phyloP scores from a whole-genome alignment of 2,113 vertebrate species.

The Scomber scombrus region DNA sequence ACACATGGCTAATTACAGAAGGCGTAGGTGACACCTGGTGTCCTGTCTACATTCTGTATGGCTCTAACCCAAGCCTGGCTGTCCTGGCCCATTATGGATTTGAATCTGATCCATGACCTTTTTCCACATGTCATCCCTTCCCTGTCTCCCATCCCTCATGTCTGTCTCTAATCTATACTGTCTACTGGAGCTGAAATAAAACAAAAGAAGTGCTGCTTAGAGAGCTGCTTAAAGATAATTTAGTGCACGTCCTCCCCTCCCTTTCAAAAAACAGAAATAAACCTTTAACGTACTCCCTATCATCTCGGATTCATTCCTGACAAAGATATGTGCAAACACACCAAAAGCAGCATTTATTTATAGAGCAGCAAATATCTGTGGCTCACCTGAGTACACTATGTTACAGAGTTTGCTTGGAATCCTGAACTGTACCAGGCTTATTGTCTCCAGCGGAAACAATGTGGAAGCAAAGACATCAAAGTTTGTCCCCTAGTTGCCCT shows the following conservation, averaged over 20 bases:
- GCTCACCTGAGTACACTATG: slow-evolving; percentile 61
- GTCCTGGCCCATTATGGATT: slow-evolving; percentile 39
- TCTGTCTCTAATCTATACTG: slow-evolving; percentile 6
- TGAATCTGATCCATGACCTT: slow-evolving; percentile 61
- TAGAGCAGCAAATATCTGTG: slow-evolving; percentile 30
- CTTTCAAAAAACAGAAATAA: slow-evolving; percentile 4
- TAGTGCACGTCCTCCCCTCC: slow-evolving; percentile 10
- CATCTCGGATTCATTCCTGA: neutral
- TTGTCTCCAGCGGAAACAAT: slow-evolving; percentile 34
- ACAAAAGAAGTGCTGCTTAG: slow-evolving; percentile 21
- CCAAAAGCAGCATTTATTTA: slow-evolving; percentile 34
- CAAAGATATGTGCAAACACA: slow-evolving; percentile 1
- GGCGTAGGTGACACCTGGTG: slow-evolving; percentile 6
- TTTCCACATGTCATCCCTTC: slow-evolving; percentile 22
- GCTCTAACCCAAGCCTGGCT: slow-evolving; percentile 19
- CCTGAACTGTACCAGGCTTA: slow-evolving; percentile 43
- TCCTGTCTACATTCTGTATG: slow-evolving; percentile 15
- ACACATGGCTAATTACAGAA: slow-evolving; percentile 21
- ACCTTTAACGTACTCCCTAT: slow-evolving; percentile 1
- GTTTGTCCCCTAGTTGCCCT: slow-evolving; percentile 47
- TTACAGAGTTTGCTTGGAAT: slow-evolving; percentile 50
- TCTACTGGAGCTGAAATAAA: slow-evolving; percentile 49
- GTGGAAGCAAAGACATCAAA: slow-evolving; percentile 40
- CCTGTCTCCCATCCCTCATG: neutral
- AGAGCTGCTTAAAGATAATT: slow-evolving; percentile 46